Conservation (phyloP, 2,797 vertebrate species). For the Poeciliopsis presidionis region DNA sequence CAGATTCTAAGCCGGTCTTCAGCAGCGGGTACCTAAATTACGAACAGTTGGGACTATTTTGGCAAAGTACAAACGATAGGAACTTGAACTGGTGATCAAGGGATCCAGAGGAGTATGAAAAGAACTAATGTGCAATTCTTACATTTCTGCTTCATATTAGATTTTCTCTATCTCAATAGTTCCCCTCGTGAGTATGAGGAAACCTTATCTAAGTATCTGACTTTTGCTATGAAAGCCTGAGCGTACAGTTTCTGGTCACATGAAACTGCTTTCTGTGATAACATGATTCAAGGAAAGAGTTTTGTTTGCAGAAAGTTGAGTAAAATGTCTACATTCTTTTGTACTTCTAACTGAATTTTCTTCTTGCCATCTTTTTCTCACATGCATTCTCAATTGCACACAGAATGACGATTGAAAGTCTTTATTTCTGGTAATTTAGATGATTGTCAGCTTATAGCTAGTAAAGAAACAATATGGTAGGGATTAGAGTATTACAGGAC, state of each 20-base stretch:
- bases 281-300: neutral
- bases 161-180: neutral
- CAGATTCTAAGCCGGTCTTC: conserved; percentile 28
- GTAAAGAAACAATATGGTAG: neutral
- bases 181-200: neutral
- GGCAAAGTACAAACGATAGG: no score
- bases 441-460: neutral
- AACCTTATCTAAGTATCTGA: neutral
- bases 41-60: neutral
- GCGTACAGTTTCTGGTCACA: neutral
- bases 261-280: conserved; percentile 1
- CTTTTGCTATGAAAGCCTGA: neutral
- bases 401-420: neutral
- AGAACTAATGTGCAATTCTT: neutral
- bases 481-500: neutral
- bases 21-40: conserved; percentile 58
- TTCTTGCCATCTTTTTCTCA: neutral
- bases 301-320: neutral
- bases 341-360: neutral
- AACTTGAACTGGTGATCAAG: neutral
- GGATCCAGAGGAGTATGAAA: neutral
- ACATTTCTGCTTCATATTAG: neutral
- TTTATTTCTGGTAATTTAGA: neutral
- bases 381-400: neutral
- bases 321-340: neutral